These are phyloP conservation scores for Lacerta agilis DNA, from an alignment of 2,797 vertebrate species.

Conservation along the genomic window DNA sequence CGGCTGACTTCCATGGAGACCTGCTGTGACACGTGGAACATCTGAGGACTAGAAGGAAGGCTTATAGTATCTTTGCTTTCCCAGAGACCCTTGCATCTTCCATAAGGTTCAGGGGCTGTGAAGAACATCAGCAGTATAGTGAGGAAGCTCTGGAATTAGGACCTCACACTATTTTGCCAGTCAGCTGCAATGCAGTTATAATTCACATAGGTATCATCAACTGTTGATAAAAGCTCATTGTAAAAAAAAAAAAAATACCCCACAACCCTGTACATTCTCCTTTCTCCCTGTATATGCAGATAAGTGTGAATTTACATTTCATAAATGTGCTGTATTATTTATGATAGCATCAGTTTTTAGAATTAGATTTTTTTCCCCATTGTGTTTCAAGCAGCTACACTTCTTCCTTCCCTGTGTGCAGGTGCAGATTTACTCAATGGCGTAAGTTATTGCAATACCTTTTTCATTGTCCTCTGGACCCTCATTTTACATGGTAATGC, in stretches of 20 bases:
- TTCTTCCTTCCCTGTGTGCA: constrained; percentile 21
- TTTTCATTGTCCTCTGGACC: constrained; percentile 25
- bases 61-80: too few relatives aligned
- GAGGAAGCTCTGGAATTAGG: neutral
- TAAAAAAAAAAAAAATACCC: neutral
- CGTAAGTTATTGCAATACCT: constrained; percentile 34
- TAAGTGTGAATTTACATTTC: constrained; percentile 15
- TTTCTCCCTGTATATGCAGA: neutral
- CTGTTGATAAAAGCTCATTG: neutral
- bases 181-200: neutral
- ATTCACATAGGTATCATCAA: neutral
- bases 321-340: neutral
- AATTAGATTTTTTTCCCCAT: constrained; percentile 25
- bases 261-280: neutral
- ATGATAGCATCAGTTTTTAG: constrained; percentile 10
- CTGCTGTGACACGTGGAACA: too few relatives aligned
- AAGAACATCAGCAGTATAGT: too few relatives aligned
- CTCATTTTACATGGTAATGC: neutral
- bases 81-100: too few relatives aligned
- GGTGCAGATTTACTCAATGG: constrained; percentile 12
- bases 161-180: neutral
- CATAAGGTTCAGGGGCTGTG: too few relatives aligned
- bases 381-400: constrained; percentile 6
- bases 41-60: too few relatives aligned
- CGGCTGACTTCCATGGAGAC: too few relatives aligned